Base-by-base conservation (phyloP, 2,113 vertebrate genomes). In the Sander lucioperca region DNA sequence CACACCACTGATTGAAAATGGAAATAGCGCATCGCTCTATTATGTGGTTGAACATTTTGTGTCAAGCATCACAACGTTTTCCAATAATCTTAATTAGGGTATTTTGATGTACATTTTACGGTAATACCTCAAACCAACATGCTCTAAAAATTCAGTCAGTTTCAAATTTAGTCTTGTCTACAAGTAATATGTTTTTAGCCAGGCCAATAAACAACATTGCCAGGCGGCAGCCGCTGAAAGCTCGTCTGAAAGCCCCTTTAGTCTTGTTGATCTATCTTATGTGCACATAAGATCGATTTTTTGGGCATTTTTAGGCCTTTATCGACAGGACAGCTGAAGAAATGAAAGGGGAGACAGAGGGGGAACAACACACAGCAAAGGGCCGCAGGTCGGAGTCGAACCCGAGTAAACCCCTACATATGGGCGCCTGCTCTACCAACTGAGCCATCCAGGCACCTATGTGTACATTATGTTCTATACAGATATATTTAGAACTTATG, bases 1-100 rank as follows among this genome's bases (percentile, higher is more conserved):
- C 51, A 70, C 77, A 16, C 2, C 30, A 16, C 50, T 65, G 39
- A 70, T 47, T 64, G 27, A 51, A 69, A 69, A 79, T 75, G 25
- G 54, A 62, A 56, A 72, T 3, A 62, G 54, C 2, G 3, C 50
- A 36, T 78, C 47, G n/a, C 23, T 77, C n/a, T 53, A 48, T 16
- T 56, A 63, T 63, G 21, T 19, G 21, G 14, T 63, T 1, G 2
- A 45, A 21, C 0, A 2, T 47, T 70, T 54, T 62, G 25, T 63
- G 23, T 30, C 50, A 36, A 25, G 39, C 39, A 30, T 65, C 12
- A 65, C 30, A 19, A 27, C 13, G 30, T 61, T 53, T 71, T 58
- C 16, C 30, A 53, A 15, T 74, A 9, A 59, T 43, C 10, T 11
- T 68, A 23, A 43, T n/a, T 11, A 9, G 2, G 43, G 27, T 43